These are phyloP conservation scores for Nyctibius bracteatus DNA, from an alignment of 2,113 vertebrate genomes.

Conservation along the genomic window DNA sequence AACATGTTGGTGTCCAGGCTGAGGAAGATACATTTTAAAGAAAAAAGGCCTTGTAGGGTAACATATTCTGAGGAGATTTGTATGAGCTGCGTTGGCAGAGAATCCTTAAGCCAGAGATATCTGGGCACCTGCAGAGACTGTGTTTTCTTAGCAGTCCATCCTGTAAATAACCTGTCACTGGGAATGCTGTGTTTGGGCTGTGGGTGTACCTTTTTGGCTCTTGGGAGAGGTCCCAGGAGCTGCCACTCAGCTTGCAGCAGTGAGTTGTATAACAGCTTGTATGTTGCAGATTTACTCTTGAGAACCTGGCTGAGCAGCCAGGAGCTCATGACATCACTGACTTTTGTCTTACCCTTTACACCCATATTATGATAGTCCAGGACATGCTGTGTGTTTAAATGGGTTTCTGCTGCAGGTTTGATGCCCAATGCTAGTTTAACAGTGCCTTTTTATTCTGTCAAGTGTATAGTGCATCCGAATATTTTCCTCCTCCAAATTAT, in stretches of 20 bases:
- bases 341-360: not conserved
- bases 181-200: not conserved
- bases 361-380: not conserved
- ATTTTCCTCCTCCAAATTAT: not conserved
- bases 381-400: not conserved
- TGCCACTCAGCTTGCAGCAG: not conserved
- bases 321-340: not conserved
- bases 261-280: not conserved
- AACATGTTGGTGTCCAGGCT: not conserved
- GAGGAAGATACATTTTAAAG: not conserved
- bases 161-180: not conserved
- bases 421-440: not conserved
- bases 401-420: not conserved
- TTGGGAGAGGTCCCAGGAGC: not conserved
- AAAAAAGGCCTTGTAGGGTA: not conserved
- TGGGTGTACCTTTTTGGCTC: not conserved
- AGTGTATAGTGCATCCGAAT: not conserved
- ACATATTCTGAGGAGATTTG: not conserved
- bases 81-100: not conserved
- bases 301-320: not conserved
- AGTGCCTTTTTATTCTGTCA: not conserved
- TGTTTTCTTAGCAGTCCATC: not conserved
- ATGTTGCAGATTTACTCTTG: not conserved
- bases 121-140: not conserved
- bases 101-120: not conserved